These are phyloP conservation scores for Drosophila melanosoma DNA, from an alignment of 2,888 invertebrate species.

Conservation along the genomic window DNA sequence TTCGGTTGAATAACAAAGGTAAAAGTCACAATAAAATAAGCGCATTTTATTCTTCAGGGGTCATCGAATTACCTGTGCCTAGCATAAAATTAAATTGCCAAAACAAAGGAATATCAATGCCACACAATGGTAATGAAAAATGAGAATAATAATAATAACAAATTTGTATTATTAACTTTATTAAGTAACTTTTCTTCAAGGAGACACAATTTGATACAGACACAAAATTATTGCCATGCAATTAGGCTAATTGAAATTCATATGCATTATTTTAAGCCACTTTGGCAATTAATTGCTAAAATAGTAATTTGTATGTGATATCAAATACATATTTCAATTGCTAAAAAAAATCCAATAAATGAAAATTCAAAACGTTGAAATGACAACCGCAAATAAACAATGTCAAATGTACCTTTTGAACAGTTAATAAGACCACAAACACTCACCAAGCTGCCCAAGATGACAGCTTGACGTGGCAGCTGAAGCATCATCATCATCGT, in stretches of 20 bases:
- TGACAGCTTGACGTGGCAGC: conserved; percentile 65
- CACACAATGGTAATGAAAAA: neutral
- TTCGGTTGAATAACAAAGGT: neutral
- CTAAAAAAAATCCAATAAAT: conserved; percentile 16
- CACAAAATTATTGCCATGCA: neutral
- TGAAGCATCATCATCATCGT: conserved; percentile 8
- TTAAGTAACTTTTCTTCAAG: too few species aligned
- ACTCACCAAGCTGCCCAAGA: conserved; percentile 47
- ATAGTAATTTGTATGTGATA: neutral
- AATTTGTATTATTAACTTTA: neutral
- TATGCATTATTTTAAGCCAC: conserved; percentile 30
- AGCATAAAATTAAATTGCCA: conserved; percentile 13
- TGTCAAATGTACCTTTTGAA: conserved; percentile 36
- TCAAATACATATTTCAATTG: conserved; percentile 18
- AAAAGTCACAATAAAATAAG: neutral
- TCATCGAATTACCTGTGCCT: conserved; percentile 36
- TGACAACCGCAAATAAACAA: conserved; percentile 8
- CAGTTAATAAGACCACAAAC: conserved; percentile 66
- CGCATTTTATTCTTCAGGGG: conserved; percentile 29
- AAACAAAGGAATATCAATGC: neutral
- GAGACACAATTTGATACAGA: neutral
- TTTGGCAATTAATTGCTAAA: conserved; percentile 40
- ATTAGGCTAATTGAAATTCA: conserved; percentile 31
- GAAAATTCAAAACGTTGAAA: conserved; percentile 46
- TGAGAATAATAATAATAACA: too few species aligned